Percentiles rank a stretch among this genome's conserved stretches.
phyloP scores from a whole-genome alignment of 2,797 vertebrate species.

The Enteromius treurensis region DNA sequence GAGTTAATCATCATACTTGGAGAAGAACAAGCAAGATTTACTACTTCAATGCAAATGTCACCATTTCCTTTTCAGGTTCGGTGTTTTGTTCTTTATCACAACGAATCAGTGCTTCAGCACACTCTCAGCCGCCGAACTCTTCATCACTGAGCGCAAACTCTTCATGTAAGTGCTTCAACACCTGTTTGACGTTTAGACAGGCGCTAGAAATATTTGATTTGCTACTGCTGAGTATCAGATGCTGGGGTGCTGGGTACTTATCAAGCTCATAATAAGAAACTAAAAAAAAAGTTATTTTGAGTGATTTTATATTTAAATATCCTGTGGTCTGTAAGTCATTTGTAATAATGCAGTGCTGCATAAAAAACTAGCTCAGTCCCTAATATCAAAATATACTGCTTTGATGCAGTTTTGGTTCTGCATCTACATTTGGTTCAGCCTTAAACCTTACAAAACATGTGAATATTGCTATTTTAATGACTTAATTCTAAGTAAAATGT shows the following conservation, averaged over 20 bases:
- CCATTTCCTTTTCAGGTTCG: conserved; percentile 75
- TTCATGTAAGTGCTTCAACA: conserved; percentile 82
- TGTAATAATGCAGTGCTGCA: background rate
- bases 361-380: background rate
- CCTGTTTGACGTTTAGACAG: background rate
- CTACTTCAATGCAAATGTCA: background rate
- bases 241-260: background rate
- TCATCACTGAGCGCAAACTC: conserved; percentile 89
- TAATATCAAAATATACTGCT: background rate
- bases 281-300: background rate
- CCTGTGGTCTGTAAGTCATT: background rate
- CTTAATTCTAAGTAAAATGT: background rate
- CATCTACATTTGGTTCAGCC: background rate
- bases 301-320: background rate
- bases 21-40: background rate
- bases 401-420: background rate
- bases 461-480: background rate
- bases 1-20: conserved; percentile 50
- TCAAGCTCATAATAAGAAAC: background rate
- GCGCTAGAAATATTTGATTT: too few relatives aligned
- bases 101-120: conserved; percentile 94
- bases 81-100: conserved; percentile 91
- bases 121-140: conserved; percentile 87
- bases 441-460: background rate
- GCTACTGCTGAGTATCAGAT: background rate